Evolutionary conservation across 2,888 invertebrate species (phyloP).

Genomic region (Boloria euphrosyne): DNA sequence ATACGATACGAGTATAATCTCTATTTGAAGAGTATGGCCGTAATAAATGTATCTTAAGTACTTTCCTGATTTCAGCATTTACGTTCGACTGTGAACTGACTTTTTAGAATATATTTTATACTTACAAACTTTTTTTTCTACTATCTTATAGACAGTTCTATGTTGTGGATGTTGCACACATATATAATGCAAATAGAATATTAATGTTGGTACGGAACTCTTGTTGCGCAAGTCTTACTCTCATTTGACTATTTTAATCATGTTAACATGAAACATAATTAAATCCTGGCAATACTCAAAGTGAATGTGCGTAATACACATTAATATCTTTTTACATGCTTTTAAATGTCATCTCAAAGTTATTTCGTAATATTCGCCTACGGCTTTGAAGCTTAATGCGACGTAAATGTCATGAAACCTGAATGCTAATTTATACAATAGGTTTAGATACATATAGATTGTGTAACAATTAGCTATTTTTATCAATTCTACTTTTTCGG

Average conservation of each 20-base stretch:
- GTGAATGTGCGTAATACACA: not conserved
- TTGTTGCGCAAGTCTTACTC: no score
- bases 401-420: not conserved
- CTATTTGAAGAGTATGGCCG: constrained; percentile 20
- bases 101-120: constrained; percentile 16
- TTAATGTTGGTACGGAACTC: no score
- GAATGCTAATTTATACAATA: no score
- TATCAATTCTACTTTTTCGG: no score
- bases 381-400: not conserved
- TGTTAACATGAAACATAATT: not conserved
- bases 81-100: not conserved
- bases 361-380: not conserved
- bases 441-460: no score
- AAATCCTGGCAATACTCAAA: not conserved
- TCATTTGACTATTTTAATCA: not conserved
- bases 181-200: no score
- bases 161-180: no score
- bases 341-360: not conserved
- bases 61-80: constrained; percentile 22
- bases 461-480: no score
- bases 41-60: constrained; percentile 28
- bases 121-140: no score
- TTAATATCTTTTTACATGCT: constrained; percentile 3
- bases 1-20: not conserved
- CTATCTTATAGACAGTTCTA: no score